Evolutionary conservation across 2,113 vertebrate species (phyloP).

Genomic region (Turnix velox): DNA sequence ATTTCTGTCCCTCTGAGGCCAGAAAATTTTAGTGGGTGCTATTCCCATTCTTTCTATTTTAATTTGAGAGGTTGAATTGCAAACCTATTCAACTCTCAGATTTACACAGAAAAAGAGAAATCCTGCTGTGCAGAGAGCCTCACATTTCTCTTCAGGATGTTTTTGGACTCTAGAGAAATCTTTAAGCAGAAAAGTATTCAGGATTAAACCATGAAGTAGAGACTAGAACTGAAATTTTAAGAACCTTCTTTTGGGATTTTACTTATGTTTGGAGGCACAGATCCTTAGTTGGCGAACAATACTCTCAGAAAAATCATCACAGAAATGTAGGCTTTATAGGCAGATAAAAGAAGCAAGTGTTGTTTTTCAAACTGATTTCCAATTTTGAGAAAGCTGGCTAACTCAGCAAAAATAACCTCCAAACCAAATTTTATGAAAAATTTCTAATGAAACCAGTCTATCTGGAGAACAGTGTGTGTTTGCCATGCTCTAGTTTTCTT

Average conservation of each 20-base stretch:
- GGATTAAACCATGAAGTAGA: not conserved
- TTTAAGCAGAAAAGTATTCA: not conserved
- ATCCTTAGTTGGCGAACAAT: not conserved
- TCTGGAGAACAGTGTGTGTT: not conserved
- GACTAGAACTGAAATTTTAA: not conserved
- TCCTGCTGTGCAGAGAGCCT: not conserved
- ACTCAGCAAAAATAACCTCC: not conserved
- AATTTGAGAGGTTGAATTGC: not conserved
- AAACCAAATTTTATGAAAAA: not conserved
- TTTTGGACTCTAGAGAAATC: not conserved
- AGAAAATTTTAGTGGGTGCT: not conserved
- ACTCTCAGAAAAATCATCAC: not conserved
- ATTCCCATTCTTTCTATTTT: not conserved
- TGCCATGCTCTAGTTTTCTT: not conserved
- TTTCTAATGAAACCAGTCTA: not conserved
- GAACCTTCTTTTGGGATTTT: not conserved
- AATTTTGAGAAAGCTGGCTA: not conserved
- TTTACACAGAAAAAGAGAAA: not conserved
- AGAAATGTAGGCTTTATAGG: not conserved
- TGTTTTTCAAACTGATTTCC: not conserved
- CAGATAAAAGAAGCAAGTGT: not conserved
- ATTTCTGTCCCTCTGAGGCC: not conserved
- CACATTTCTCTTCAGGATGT: not conserved
- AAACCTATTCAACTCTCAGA: not conserved
- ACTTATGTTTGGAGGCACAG: not conserved